These are phyloP conservation scores for Catajapyx aquilonaris DNA, from an alignment of 1,140 invertebrate genomes.

Conservation along the genomic window DNA sequence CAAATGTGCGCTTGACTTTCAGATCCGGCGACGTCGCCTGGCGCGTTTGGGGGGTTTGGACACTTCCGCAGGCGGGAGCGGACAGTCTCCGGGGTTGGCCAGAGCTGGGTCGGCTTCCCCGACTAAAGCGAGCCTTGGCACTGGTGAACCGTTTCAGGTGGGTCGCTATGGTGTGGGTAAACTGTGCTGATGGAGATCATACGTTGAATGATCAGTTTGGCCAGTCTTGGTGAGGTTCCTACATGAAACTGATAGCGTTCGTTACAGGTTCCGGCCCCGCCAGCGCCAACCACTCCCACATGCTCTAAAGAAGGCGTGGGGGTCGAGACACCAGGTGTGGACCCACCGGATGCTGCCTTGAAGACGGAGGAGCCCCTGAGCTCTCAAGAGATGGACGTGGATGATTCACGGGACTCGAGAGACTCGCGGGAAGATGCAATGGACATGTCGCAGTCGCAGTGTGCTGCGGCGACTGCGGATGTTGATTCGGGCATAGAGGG, in stretches of 20 bases:
- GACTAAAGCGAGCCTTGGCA: slow-evolving; percentile 10
- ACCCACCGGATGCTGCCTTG: slow-evolving; percentile 12
- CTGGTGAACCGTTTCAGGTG: not conserved
- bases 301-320: slow-evolving; percentile 19
- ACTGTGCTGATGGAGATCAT: not conserved
- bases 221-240: not conserved
- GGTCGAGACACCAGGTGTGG: not conserved
- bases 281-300: slow-evolving; percentile 13
- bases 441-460: slow-evolving; percentile 12
- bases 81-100: slow-evolving; percentile 14
- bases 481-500: slow-evolving; percentile 53
- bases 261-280: slow-evolving; percentile 14
- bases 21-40: slow-evolving; percentile 44
- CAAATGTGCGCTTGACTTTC: slow-evolving; percentile 14
- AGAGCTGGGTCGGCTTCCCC: slow-evolving; percentile 15
- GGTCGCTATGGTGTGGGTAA: not conserved
- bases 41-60: slow-evolving; percentile 34
- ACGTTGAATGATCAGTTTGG: not conserved
- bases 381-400: too few relatives aligned
- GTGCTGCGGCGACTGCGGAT: slow-evolving; percentile 26
- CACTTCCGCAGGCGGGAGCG: slow-evolving; percentile 17
- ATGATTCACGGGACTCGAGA: slow-evolving; percentile 17
- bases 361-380: too few relatives aligned
- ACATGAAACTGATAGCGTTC: not conserved
- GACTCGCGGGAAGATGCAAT: slow-evolving; percentile 4